phyloP scores from a whole-genome alignment of 2,888 invertebrate genomes.

The Dasypogon diadema region DNA sequence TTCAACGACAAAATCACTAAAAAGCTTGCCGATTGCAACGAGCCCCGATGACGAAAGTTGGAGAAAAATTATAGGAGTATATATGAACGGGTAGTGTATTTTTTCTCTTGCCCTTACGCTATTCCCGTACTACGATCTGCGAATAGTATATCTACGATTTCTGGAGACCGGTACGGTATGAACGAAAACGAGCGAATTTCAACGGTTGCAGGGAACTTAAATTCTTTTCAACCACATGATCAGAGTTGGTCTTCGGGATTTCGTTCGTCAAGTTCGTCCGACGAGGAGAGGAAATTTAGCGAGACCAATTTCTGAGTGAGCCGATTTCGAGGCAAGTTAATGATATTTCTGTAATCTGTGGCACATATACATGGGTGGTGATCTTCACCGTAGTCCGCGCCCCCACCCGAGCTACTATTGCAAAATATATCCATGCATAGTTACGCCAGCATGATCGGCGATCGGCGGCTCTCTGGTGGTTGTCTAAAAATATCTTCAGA shows the following conservation, averaged over 20 bases:
- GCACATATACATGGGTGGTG: background rate
- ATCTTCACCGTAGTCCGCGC: background rate
- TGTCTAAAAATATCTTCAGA: constrained; percentile 48
- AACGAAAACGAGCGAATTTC: constrained; percentile 8
- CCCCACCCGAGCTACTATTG: background rate
- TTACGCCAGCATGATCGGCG: constrained; percentile 32
- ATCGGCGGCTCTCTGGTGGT: constrained; percentile 19
- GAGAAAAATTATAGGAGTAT: background rate
- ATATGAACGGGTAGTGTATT: background rate
- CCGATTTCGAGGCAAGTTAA: background rate
- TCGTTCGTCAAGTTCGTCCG: background rate
- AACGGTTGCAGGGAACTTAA: background rate
- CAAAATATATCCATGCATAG: constrained; percentile 25
- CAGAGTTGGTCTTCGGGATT: background rate
- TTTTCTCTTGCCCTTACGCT: constrained; percentile 18
- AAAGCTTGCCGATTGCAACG: background rate
- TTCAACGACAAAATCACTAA: constrained; percentile 16
- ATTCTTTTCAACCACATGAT: background rate
- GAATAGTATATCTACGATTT: too few species aligned
- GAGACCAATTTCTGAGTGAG: background rate
- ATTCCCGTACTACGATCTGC: background rate
- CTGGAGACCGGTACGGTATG: background rate
- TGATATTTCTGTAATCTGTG: constrained; percentile 41
- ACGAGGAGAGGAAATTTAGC: constrained; percentile 2
- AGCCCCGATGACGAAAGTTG: background rate